Evolutionary conservation across 37 sponge, comb jelly and placozoan species (phyloP), one percentile per base, ranked within the genome.

Genomic region (Corticium candelabrum): DNA sequence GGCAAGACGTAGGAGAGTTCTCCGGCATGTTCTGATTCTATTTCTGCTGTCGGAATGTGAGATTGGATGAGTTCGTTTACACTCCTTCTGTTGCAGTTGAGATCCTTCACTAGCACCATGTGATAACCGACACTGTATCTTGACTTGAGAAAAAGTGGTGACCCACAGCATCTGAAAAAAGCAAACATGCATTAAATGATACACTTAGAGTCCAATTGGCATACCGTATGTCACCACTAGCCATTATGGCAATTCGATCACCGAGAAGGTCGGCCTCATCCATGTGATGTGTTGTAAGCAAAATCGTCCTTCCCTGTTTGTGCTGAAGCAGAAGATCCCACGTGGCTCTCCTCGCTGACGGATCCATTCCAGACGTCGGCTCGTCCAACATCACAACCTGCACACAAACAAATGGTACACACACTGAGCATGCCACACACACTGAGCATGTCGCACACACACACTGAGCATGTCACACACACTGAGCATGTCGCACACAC

Each of bases 241-340:
- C 87, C 90, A 96, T 87, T 81, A 96, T 96, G 38, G 99, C 99
- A 50, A 97, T 91, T 5, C 99, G 82, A 75, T 97, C 99, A 34
- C 99, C 99, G 3, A 97, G 86, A 1, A 97, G 82, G 40, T 97
- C 99, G n/a, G 99, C 99, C 69, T 97, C 99, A 76, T 97, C 95
- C 98, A 94, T 93, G 69, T 74, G 82, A 73, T 93, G 94, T 5
- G 94, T 93, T 1, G 94, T 91, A 34, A 96, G 89, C 27, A 96
- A 84, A 35, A 96, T 91, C 69, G 94, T 93, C 5, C 94, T 77
- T 39, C 76, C 82, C 40, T 90, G 38, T 82, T 93, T 93, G 89
- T 93, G 74, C 72, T 91, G 84, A 36, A 40, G 68, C 32, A 96
- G 87, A 21, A 96, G 84, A 80, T 96, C 98, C 98, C 98, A 96